Percentiles rank a stretch among this genome's conserved stretches.
phyloP scores from a whole-genome alignment of 2,888 invertebrate genomes.

The Nephrotoma flavescens region DNA sequence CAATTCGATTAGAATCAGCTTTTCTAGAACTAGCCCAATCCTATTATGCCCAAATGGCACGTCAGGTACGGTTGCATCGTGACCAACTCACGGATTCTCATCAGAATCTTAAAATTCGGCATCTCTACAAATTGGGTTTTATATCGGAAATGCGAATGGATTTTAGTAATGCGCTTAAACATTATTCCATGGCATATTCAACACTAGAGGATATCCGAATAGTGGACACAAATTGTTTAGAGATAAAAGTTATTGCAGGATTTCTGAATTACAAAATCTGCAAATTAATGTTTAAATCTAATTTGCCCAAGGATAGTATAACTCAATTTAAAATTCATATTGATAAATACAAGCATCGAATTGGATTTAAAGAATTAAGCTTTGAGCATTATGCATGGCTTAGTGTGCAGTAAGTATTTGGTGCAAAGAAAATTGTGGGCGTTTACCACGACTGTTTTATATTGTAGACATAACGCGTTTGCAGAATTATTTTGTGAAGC shows the following conservation, averaged over 20 bases:
- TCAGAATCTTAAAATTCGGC: conserved; percentile 82
- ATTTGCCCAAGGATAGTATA: conserved; percentile 86
- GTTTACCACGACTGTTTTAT: conserved; percentile 8
- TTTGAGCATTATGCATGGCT: conserved; percentile 97
- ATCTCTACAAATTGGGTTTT: conserved; percentile 95
- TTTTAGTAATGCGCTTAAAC: conserved; percentile 64
- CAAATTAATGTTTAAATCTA: conserved; percentile 73
- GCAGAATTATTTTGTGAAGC: conserved; percentile 95
- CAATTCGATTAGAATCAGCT: conserved; percentile 73
- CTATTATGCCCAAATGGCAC: conserved; percentile 82
- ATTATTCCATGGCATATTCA: conserved; percentile 79
- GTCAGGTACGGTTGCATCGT: conserved; percentile 72
- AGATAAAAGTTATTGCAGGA: conserved; percentile 88
- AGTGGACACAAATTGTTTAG: conserved; percentile 80
- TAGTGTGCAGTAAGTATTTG: conserved; percentile 63
- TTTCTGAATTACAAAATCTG: conserved; percentile 94
- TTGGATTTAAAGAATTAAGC: conserved; percentile 68
- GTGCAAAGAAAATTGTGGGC: not conserved
- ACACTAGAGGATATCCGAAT: conserved; percentile 77
- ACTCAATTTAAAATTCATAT: conserved; percentile 85
- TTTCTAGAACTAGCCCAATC: conserved; percentile 86
- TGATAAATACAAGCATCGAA: conserved; percentile 68
- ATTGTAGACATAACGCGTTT: conserved; percentile 51
- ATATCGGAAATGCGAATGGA: conserved; percentile 90
- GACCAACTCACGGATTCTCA: conserved; percentile 84